Base-by-base conservation (phyloP, 2,113 vertebrate genomes). In the Perccottus glenii region DNA sequence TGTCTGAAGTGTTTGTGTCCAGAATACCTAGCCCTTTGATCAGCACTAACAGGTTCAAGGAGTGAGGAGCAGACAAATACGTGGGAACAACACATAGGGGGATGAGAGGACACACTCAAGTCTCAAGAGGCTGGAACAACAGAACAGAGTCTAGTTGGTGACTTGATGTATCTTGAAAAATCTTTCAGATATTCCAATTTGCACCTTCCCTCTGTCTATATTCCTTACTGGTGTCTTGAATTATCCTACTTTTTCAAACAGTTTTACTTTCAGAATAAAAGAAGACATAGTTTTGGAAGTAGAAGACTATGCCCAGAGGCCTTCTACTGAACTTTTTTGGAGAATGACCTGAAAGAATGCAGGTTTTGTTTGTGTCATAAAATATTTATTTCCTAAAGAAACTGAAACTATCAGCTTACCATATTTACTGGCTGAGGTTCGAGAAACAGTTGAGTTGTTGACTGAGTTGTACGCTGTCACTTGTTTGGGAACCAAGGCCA, bases 381-480 rank as follows among this genome's bases (percentile, higher is more conserved):
- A 27, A 27, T 27, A 27, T 27, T 27, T 3, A 27, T 27, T 27
- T 27, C n/a, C 0, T 36, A 1, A 27, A 52, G 38, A 5, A 10
- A 35, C 16, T 15, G 12, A 61, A 63, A 9, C 8, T 35, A 0
- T 9, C 10, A 10, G 15, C 89, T 74, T 71, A 98, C 98, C 97
- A 0, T 99, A 99, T 93, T 98, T 99, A 83, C 97, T 98, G 3
- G 97, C 98, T 11, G 98, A 99, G 0, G 98, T 98, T 81, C 98
- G 91, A 49, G 98, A 98, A 19, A 99, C 96, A 0, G 96, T 99
- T 71, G 96, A 98, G 90, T 98, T 99, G 90, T 98, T 99, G 19
- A 97, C 96, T 5, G 96, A 95, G 0, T 98, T 99, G 86, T 98
- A 99, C 53, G 95, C 96, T 43, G 96, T 98, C 57, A 98, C 97